These are phyloP conservation scores for Sarcophaga caerulescens DNA, from an alignment of 2,888 invertebrate species.

Conservation along the genomic window DNA sequence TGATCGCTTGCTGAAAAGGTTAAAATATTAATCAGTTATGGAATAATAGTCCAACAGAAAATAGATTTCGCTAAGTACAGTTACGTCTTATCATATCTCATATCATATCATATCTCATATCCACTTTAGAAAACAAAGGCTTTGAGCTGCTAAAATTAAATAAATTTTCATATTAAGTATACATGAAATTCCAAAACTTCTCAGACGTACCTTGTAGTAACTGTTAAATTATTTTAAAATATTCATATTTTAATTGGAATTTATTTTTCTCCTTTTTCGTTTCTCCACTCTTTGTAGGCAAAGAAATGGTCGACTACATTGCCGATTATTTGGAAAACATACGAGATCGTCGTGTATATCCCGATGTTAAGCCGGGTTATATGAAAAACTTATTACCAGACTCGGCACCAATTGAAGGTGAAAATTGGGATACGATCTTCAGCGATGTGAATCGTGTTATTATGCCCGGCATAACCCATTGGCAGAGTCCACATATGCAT, in stretches of 20 bases:
- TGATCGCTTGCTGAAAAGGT: too few species aligned
- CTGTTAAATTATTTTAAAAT: too few species aligned
- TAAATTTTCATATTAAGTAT: too few species aligned
- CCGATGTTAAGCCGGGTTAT: conserved; percentile 97
- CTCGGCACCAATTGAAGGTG: conserved; percentile 92
- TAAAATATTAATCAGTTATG: too few species aligned
- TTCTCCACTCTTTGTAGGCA: conserved; percentile 84
- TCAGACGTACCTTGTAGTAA: too few species aligned
- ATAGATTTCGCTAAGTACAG: too few species aligned
- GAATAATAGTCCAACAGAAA: too few species aligned
- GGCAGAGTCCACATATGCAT: conserved; percentile 98
- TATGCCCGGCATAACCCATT: conserved; percentile 94
- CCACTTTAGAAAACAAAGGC: too few species aligned
- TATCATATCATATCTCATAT: too few species aligned
- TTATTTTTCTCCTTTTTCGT: neutral
- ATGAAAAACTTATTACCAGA: conserved; percentile 92
- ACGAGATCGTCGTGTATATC: conserved; percentile 93
- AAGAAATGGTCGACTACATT: conserved; percentile 99
- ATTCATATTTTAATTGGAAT: neutral
- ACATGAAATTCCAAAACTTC: too few species aligned
- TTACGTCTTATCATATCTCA: too few species aligned
- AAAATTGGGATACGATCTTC: conserved; percentile 95
- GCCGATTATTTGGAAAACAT: conserved; percentile 97
- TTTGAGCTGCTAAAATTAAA: too few species aligned
- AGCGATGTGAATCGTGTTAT: conserved; percentile 95